A percentile compares a stretch with the other conserved stretches of the same genome.
These are phyloP conservation scores for Silurus lanzhouensis DNA, from an alignment of 2,797 vertebrate species.

Conservation along the genomic window DNA sequence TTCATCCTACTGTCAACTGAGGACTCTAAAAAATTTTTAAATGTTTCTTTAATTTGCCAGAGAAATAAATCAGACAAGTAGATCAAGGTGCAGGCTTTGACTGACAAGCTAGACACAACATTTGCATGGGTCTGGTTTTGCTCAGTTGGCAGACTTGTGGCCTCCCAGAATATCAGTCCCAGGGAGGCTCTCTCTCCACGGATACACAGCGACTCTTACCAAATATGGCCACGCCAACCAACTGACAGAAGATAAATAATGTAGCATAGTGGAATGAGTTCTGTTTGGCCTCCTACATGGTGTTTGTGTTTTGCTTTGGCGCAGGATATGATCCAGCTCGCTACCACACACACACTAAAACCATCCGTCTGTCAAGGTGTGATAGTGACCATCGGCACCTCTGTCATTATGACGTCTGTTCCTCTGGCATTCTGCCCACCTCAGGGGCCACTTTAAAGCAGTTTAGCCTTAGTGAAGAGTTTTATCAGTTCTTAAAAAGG, in stretches of 20 bases:
- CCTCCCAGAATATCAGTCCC: conserved; percentile 73
- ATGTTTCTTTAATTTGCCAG: neutral
- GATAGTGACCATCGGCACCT: conserved; percentile 38
- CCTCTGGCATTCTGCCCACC: conserved; percentile 44
- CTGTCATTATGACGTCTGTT: conserved; percentile 30
- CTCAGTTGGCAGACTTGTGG: conserved; percentile 60
- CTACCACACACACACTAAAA: conserved; percentile 41
- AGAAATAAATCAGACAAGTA: conserved; percentile 18
- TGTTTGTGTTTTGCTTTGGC: conserved; percentile 9
- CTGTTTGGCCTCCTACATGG: conserved; percentile 32
- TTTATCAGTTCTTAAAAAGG: conserved; percentile 22
- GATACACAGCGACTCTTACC: conserved; percentile 71
- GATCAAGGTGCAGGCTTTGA: conserved; percentile 17
- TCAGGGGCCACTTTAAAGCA: conserved; percentile 49
- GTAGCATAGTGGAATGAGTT: conserved; percentile 31
- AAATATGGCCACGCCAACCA: conserved; percentile 77
- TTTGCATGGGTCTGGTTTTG: conserved; percentile 61
- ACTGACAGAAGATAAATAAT: conserved; percentile 74
- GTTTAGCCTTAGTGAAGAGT: conserved; percentile 1
- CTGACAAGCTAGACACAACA: conserved; percentile 50
- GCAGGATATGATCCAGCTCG: conserved; percentile 16
- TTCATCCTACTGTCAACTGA: neutral
- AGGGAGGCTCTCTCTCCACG: conserved; percentile 59
- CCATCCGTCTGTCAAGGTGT: conserved; percentile 31
- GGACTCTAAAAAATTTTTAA: neutral